Base-by-base conservation (phyloP, 2,797 vertebrate species). In the Neosilurus mollespiculum region DNA sequence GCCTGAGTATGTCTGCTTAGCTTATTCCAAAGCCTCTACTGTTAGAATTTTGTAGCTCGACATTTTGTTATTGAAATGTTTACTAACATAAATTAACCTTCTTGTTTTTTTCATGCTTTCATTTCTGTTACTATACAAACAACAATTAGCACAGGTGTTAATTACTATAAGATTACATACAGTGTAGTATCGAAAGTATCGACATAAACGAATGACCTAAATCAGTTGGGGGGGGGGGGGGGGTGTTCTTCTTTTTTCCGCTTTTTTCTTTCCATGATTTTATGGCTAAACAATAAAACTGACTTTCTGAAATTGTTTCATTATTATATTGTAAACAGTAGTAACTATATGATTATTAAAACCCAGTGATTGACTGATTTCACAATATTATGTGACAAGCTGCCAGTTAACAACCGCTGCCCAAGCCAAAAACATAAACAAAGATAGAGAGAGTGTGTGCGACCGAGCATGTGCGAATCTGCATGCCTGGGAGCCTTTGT, bases 401-500 rank as follows among this genome's bases (percentile, higher is more conserved):
- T 69, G 30, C 24, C 59, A 67, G 4, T 76, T 37, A 59, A 9
- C 51, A 59, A 58, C 26, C 54, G 49, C 43, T 53, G 49, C 70
- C 12, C 7, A 5, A 76, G 54, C 54, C 73, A 59, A 58, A 76
- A 76, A 76, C 18, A 22, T 43, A 26, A 73, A 73, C 18, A 16
- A 7, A 34, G 72, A 11, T 51, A 12, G 37, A 65, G 62, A 26
- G 24, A 30, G 24, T 26, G 70, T 16, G 43, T 5, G 14, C 3
- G 26, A n/a, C 6, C 3, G 3, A 59, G 73, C 16, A 4, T 61
- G 65, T 87, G 71, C 86, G 67, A 75, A 61, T 85, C 53, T 86
- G 66, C 64, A 82, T 80, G 85, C 87, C 84, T 86, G 83, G 73
- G 84, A 59, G 73, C 9, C 11, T 43, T 76, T 58, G 61, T 53